A percentile compares a stretch with the other conserved stretches of the same genome.
Evolutionary conservation across 2,888 invertebrate genomes (phyloP).

Genomic region (Luffia ferchaultella): DNA sequence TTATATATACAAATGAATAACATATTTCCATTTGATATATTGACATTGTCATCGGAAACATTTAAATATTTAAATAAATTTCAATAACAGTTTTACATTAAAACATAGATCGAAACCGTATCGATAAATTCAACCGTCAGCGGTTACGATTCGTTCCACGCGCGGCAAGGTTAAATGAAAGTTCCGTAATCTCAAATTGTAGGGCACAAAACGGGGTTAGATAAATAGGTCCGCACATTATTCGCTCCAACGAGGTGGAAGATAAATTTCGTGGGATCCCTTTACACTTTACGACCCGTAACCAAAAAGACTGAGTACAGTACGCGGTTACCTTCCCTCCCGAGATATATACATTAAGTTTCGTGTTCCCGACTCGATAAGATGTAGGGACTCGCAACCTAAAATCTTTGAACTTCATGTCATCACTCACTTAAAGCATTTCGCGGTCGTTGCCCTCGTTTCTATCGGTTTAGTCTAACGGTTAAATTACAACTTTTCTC

Average conservation of each 20-base stretch:
- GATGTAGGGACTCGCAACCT: conserved; percentile 7
- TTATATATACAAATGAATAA: too few species aligned
- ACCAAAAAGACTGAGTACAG: conserved; percentile 35
- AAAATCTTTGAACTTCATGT: not conserved
- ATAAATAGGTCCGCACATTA: conserved; percentile 45
- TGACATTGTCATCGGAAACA: too few species aligned
- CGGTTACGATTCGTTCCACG: not conserved
- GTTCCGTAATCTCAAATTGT: conserved; percentile 3
- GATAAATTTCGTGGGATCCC: conserved; percentile 42
- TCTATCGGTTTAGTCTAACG: too few species aligned
- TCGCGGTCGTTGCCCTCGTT: too few species aligned
- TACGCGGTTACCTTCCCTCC: conserved; percentile 23
- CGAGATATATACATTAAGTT: conserved; percentile 25
- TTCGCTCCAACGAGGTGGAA: conserved; percentile 42
- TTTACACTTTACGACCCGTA: conserved; percentile 32
- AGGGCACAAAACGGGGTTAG: conserved; percentile 12
- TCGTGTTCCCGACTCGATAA: conserved; percentile 6
- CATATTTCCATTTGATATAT: too few species aligned
- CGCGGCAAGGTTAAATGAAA: conserved; percentile 2
- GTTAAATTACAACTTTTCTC: too few species aligned
- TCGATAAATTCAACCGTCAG: not conserved
- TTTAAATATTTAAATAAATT: too few species aligned
- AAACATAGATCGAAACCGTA: not conserved
- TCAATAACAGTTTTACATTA: too few species aligned
- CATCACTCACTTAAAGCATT: not conserved